These are phyloP conservation scores for Temnopleurus reevesii DNA, from an alignment of 53 echinoderm and acorn worm genomes.

Conservation along the genomic window DNA sequence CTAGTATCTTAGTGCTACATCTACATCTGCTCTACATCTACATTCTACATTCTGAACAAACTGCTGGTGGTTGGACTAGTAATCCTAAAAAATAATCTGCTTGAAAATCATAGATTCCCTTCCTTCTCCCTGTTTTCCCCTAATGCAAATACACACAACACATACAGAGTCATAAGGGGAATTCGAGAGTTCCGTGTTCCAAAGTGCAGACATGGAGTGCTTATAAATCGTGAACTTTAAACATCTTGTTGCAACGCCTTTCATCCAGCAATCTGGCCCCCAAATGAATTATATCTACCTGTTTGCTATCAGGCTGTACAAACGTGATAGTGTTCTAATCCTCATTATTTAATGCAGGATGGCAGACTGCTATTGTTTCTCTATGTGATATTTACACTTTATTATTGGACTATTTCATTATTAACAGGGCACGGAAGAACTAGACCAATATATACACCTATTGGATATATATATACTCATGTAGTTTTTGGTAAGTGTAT, in stretches of 20 bases:
- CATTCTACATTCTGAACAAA: too few relatives aligned
- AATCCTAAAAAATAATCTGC: background rate
- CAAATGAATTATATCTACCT: background rate
- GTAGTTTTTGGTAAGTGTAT: too few relatives aligned
- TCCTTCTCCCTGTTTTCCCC: background rate
- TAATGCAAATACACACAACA: background rate
- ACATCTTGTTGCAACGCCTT: constrained; percentile 3
- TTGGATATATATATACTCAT: background rate
- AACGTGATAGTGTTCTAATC: constrained; percentile 1
- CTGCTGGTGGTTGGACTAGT: too few relatives aligned
- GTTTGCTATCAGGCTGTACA: background rate
- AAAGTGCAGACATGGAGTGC: background rate
- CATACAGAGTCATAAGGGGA: background rate
- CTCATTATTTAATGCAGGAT: background rate
- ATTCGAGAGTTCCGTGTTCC: background rate
- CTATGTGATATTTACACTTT: background rate
- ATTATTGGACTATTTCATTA: background rate
- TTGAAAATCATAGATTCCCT: background rate
- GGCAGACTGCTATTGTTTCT: constrained; percentile 20
- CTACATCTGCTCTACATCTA: too few relatives aligned
- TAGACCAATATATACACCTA: background rate
- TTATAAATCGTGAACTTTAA: constrained; percentile 2
- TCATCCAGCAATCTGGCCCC: background rate
- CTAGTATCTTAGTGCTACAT: too few relatives aligned
- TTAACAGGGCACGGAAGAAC: background rate